Conservation (phyloP, 2,113 vertebrate species). For the Acrocephalus kingi region DNA sequence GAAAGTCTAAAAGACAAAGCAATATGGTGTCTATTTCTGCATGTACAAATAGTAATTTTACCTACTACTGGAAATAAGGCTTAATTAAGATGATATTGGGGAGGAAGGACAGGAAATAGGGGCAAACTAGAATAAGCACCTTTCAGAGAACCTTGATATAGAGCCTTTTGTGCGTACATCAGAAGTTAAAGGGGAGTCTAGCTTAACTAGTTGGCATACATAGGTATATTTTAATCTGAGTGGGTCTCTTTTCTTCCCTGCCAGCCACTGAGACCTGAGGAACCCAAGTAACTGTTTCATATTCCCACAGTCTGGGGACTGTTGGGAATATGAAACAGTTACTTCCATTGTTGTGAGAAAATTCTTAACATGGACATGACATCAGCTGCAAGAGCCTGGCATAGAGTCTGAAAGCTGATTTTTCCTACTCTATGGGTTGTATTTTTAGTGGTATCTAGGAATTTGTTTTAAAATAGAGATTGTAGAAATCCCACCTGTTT, state of each 20-base stretch:
- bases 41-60: neutral
- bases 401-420: neutral
- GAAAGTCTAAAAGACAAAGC: neutral
- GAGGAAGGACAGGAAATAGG: neutral
- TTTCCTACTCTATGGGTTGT: neutral
- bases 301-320: neutral
- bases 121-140: neutral
- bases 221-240: neutral
- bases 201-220: neutral
- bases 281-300: neutral
- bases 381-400: neutral
- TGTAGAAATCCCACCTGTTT: neutral
- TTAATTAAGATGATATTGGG: neutral
- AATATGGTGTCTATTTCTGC: neutral
- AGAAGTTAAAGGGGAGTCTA: neutral
- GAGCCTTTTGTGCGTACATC: neutral
- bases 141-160: neutral
- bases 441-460: neutral
- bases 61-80: neutral
- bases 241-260: neutral
- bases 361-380: fast-evolving
- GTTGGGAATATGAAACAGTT: too few relatives aligned
- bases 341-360: neutral
- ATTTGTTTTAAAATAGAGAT: neutral
- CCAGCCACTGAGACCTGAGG: neutral